These are phyloP conservation scores for Oryctolagus cuniculus DNA, from an alignment of 2,113 vertebrate genomes.

Conservation along the genomic window DNA sequence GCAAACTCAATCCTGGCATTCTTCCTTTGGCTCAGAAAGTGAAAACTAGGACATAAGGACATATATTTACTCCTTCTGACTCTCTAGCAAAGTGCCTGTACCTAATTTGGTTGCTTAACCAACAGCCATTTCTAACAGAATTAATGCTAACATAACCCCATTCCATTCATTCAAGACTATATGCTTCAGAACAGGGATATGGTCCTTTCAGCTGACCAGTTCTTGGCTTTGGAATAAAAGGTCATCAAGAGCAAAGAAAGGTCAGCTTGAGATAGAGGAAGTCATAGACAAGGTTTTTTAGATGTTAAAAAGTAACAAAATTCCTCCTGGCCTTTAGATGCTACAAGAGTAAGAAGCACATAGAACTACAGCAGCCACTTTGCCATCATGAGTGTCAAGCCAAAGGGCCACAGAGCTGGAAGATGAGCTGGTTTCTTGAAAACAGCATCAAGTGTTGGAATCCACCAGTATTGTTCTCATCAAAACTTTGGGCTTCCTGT, in stretches of 20 bases:
- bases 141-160: not conserved
- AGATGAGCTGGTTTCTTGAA: not conserved
- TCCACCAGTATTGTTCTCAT: not conserved
- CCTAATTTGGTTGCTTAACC: too few relatives aligned
- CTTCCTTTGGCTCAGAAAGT: not conserved
- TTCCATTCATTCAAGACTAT: not conserved
- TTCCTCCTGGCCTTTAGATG: not conserved
- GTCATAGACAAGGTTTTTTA: not conserved
- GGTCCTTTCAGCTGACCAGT: too few relatives aligned
- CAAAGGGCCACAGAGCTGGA: not conserved
- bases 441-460: not conserved
- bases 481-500: not conserved
- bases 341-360: not conserved
- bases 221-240: not conserved
- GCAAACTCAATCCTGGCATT: not conserved
- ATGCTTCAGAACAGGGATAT: not conserved
- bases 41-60: not conserved
- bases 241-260: not conserved
- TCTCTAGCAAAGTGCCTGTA: not conserved
- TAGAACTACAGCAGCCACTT: not conserved
- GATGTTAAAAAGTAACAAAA: not conserved
- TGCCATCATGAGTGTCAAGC: not conserved
- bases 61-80: not conserved
- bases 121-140: not conserved
- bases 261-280: not conserved